These are phyloP conservation scores for Zosterops borbonicus DNA, from an alignment of 2,113 vertebrate genomes.

Conservation along the genomic window DNA sequence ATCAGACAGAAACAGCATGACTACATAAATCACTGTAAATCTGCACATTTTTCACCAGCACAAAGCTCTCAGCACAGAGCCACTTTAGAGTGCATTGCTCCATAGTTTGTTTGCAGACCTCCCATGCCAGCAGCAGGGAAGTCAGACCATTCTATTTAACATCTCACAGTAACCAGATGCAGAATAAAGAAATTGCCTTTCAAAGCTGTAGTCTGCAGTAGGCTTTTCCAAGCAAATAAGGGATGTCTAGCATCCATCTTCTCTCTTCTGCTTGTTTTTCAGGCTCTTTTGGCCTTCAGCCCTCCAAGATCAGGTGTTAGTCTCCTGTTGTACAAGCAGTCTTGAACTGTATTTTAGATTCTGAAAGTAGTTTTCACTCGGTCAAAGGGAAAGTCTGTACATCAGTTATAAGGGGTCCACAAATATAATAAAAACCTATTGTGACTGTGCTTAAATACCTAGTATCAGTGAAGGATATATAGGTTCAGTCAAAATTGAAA, in stretches of 20 bases:
- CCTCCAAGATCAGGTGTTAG: not conserved
- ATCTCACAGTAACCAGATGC: slow-evolving; percentile 8
- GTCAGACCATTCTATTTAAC: not conserved
- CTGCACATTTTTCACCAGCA: slow-evolving; percentile 16
- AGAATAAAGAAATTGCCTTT: slow-evolving; percentile 11
- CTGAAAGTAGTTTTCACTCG: not conserved
- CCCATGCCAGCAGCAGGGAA: not conserved
- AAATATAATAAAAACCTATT: not conserved
- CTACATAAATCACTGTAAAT: slow-evolving; percentile 34
- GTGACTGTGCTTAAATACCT: not conserved
- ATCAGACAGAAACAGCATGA: not conserved
- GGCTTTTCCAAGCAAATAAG: not conserved
- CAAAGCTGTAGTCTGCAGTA: not conserved
- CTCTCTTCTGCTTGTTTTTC: not conserved
- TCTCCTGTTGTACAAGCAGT: not conserved
- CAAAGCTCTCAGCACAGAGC: not conserved
- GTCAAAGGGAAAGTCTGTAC: not conserved
- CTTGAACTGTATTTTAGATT: not conserved
- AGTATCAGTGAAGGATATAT: not conserved
- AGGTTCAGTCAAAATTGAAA: not conserved
- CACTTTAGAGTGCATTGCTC: not conserved
- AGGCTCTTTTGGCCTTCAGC: not conserved
- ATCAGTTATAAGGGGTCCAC: not conserved
- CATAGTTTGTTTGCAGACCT: not conserved
- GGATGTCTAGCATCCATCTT: not conserved